These are phyloP conservation scores for Tipula lateralis DNA, from an alignment of 2,888 invertebrate species.

Conservation along the genomic window DNA sequence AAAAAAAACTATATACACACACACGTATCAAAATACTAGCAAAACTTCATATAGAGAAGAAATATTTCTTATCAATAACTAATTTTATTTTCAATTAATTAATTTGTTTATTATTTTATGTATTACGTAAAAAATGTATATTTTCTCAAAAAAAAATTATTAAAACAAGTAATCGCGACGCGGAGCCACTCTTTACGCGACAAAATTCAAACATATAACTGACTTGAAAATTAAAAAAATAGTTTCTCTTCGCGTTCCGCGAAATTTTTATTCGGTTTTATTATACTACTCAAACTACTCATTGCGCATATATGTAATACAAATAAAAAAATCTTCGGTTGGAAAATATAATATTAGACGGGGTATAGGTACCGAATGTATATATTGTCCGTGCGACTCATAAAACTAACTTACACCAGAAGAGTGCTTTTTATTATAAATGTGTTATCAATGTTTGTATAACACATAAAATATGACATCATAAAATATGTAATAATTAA, in stretches of 20 bases:
- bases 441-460: neutral
- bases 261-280: neutral
- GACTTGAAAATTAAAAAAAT: neutral
- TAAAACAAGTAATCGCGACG: neutral
- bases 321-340: neutral
- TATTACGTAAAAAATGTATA: neutral
- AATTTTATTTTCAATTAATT: neutral
- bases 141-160: no score
- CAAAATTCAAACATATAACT: neutral
- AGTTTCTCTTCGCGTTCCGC: conserved; percentile 13
- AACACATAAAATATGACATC: neutral
- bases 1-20: neutral
- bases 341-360: neutral
- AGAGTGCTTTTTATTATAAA: neutral
- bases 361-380: neutral
- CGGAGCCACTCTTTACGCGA: conserved; percentile 19
- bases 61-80: neutral
- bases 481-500: neutral
- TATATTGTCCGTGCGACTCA: neutral
- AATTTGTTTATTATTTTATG: neutral
- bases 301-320: neutral
- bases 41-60: neutral
- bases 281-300: neutral
- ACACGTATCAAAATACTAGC: neutral
- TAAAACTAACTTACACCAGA: neutral